These are phyloP conservation scores for Polydrusus tereticollis DNA, from an alignment of 2,888 invertebrate genomes.

Conservation along the genomic window DNA sequence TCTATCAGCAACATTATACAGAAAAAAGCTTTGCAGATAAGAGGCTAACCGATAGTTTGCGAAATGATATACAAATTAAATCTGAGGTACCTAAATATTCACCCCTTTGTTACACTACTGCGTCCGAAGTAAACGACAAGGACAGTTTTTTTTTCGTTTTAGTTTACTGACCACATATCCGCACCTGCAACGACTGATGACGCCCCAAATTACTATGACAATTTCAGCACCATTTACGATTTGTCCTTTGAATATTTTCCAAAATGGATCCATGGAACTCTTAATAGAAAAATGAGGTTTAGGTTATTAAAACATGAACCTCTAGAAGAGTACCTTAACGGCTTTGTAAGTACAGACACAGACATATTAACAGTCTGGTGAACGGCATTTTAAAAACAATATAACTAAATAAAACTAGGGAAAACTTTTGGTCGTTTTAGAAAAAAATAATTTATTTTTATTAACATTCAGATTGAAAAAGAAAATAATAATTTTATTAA, in stretches of 20 bases:
- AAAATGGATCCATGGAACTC: constrained; percentile 65
- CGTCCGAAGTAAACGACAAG: no score
- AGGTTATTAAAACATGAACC: constrained; percentile 67
- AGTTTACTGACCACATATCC: constrained; percentile 67
- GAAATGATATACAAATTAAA: constrained; percentile 47
- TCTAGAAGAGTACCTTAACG: constrained; percentile 67
- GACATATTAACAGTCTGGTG: no score
- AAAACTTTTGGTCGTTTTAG: no score
- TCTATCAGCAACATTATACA: constrained; percentile 50
- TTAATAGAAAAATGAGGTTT: constrained; percentile 67
- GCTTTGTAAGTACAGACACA: constrained; percentile 32
- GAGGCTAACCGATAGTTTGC: constrained; percentile 36
- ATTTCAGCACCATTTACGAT: constrained; percentile 70
- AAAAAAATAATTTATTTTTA: no score
- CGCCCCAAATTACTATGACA: constrained; percentile 66
- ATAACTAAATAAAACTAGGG: no score
- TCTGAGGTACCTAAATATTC: no score
- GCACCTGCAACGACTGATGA: constrained; percentile 67
- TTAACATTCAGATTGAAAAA: no score
- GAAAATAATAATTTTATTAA: no score
- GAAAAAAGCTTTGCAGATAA: constrained; percentile 41
- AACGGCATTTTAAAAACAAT: no score
- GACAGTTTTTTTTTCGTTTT: constrained; percentile 37
- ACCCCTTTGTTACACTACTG: background rate
- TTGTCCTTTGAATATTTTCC: constrained; percentile 71